Conservation (phyloP, 1,140 invertebrate genomes). For the Charaxes varanes region DNA sequence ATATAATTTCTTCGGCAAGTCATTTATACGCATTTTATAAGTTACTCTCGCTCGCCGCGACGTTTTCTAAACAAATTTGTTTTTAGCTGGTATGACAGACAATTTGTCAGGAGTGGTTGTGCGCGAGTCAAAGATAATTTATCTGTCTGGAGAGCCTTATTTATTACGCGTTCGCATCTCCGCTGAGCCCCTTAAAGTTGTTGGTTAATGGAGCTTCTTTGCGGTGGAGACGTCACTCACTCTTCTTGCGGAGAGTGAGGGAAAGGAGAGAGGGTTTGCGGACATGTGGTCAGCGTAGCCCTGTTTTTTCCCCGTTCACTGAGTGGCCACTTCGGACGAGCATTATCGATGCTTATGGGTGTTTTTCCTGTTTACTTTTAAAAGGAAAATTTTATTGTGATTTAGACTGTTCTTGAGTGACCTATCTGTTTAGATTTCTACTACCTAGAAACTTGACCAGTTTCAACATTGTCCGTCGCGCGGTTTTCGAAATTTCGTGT, state of each 20-base stretch:
- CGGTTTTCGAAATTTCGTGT: no score
- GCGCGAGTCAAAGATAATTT: slow-evolving; percentile 72
- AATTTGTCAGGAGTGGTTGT: slow-evolving; percentile 68
- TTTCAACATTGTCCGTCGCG: no score
- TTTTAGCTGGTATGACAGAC: slow-evolving; percentile 68
- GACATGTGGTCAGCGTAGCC: slow-evolving; percentile 38
- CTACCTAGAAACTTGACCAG: no score
- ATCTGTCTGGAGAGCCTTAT: slow-evolving; percentile 71
- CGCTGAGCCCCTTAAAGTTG: slow-evolving; percentile 64
- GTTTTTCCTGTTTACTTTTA: slow-evolving; percentile 8
- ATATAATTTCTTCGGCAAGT: slow-evolving; percentile 24
- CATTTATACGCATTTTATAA: slow-evolving; percentile 31
- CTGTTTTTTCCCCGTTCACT: slow-evolving; percentile 42
- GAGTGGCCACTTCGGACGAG: slow-evolving; percentile 30
- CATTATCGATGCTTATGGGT: slow-evolving; percentile 17
- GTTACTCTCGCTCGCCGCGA: slow-evolving; percentile 23
- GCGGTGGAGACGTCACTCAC: slow-evolving; percentile 54
- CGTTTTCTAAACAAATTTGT: slow-evolving; percentile 62
- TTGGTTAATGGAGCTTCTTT: slow-evolving; percentile 68
- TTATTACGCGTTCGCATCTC: slow-evolving; percentile 70
- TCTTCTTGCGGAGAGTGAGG: slow-evolving; percentile 23
- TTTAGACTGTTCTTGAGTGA: no score
- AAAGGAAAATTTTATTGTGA: slow-evolving; percentile 1
- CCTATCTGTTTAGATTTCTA: no score
- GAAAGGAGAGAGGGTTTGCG: slow-evolving; percentile 17